phyloP scores from a whole-genome alignment of 2,113 vertebrate species.

The Boleophthalmus pectinirostris region DNA sequence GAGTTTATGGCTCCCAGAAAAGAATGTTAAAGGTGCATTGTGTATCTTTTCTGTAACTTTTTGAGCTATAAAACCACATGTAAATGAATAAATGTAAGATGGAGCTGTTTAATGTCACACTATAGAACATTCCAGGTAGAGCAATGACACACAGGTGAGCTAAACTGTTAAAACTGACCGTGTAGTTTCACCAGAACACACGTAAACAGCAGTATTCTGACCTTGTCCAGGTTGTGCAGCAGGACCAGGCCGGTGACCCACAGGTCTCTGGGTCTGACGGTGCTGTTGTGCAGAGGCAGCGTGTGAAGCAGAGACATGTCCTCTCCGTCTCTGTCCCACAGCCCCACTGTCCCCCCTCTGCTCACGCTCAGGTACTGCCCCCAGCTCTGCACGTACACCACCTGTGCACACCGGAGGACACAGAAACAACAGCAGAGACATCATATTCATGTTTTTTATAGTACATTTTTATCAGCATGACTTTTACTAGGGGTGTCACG shows the following conservation, averaged over 20 bases:
- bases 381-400: slow-evolving; percentile 76
- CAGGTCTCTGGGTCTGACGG: slow-evolving; percentile 79
- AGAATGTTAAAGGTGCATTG: no score
- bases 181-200: background rate
- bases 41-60: no score
- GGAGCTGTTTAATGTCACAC: no score
- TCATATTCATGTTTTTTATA: background rate
- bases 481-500: no score
- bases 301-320: slow-evolving; percentile 76
- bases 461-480: no score
- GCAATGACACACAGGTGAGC: no score
- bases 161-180: background rate
- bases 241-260: slow-evolving; percentile 83
- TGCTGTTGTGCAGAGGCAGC: slow-evolving; percentile 76
- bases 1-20: no score
- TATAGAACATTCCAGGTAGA: no score
- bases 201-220: slow-evolving; percentile 40
- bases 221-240: slow-evolving; percentile 83
- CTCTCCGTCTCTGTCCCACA: slow-evolving; percentile 78
- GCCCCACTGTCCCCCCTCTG: slow-evolving; percentile 77
- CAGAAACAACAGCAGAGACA: background rate
- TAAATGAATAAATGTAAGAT: no score
- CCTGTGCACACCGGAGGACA: slow-evolving; percentile 49
- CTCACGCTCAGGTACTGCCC: slow-evolving; percentile 81
- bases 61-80: no score